Evolutionary conservation across 2,888 invertebrate genomes (phyloP).

Genomic region (Eucera pruinosa): DNA sequence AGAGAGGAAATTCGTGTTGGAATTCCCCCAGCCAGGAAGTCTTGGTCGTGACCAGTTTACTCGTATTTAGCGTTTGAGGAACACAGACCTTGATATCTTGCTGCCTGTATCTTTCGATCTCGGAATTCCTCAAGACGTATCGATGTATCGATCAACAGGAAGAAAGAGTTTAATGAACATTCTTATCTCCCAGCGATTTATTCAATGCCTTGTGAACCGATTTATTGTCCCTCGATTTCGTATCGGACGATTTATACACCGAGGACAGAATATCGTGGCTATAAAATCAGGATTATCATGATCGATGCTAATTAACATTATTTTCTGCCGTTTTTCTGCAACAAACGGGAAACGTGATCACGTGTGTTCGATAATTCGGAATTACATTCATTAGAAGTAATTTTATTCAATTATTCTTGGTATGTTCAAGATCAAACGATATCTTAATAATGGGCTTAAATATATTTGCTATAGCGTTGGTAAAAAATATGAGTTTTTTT

Average conservation of each 20-base stretch:
- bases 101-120: constrained; percentile 5
- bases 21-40: constrained; percentile 18
- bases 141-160: constrained; percentile 24
- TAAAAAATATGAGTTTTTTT: too few relatives aligned
- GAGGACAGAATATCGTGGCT: background rate
- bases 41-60: constrained; percentile 7
- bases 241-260: too few relatives aligned
- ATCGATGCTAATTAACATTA: background rate
- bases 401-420: too few relatives aligned
- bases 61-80: constrained; percentile 5
- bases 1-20: background rate
- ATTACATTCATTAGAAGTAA: too few relatives aligned
- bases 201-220: background rate
- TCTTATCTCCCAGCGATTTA: constrained; percentile 16
- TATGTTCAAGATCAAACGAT: too few relatives aligned
- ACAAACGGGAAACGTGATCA: too few relatives aligned
- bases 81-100: constrained; percentile 8
- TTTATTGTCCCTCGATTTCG: constrained; percentile 9
- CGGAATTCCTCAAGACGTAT: constrained; percentile 16
- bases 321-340: too few relatives aligned
- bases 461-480: too few relatives aligned
- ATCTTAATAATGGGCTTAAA: too few relatives aligned
- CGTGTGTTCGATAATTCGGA: too few relatives aligned
- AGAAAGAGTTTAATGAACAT: constrained; percentile 16
- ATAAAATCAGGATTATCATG: too few relatives aligned